Evolutionary conservation across 2,888 invertebrate genomes (phyloP).

Genomic region (Lacanobia wlatinum): DNA sequence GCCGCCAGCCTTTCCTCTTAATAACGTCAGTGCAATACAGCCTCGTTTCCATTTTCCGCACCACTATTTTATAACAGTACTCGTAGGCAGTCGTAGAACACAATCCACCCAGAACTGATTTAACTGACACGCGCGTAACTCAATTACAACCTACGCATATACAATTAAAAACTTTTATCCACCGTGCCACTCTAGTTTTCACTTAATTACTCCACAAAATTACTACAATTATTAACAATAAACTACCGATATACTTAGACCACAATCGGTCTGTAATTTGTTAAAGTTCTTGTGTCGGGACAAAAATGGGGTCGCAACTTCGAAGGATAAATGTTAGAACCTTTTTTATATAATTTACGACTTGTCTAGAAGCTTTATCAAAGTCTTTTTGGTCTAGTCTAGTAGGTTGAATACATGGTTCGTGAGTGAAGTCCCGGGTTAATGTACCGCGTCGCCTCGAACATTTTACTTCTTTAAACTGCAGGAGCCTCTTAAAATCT

Average conservation of each 20-base stretch:
- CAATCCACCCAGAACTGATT: slow-evolving; percentile 29
- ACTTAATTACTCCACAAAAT: slow-evolving; percentile 47
- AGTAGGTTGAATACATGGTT: slow-evolving; percentile 52
- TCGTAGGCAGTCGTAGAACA: slow-evolving; percentile 12
- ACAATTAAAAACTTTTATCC: slow-evolving; percentile 61
- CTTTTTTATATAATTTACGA: slow-evolving; percentile 64
- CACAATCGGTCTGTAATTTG: slow-evolving; percentile 50
- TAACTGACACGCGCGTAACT: slow-evolving; percentile 47
- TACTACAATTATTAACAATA: slow-evolving; percentile 50
- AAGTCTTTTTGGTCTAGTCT: slow-evolving; percentile 56
- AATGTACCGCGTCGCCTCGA: slow-evolving; percentile 63
- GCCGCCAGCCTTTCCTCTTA: too few relatives aligned
- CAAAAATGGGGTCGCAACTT: slow-evolving; percentile 55
- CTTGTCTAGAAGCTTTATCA: slow-evolving; percentile 61
- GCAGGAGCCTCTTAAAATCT: slow-evolving; percentile 39
- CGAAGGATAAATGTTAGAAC: slow-evolving; percentile 59
- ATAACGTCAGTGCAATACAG: background rate
- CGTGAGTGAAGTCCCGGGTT: slow-evolving; percentile 61
- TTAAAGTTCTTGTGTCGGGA: slow-evolving; percentile 50
- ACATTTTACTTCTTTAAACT: slow-evolving; percentile 58
- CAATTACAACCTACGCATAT: slow-evolving; percentile 48
- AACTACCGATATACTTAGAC: slow-evolving; percentile 42
- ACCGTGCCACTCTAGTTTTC: slow-evolving; percentile 30
- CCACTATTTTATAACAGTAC: slow-evolving; percentile 17
- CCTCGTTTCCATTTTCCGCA: slow-evolving; percentile 10